Conservation (phyloP, 2,797 vertebrate species). For the Myiotriccus ornatus region DNA sequence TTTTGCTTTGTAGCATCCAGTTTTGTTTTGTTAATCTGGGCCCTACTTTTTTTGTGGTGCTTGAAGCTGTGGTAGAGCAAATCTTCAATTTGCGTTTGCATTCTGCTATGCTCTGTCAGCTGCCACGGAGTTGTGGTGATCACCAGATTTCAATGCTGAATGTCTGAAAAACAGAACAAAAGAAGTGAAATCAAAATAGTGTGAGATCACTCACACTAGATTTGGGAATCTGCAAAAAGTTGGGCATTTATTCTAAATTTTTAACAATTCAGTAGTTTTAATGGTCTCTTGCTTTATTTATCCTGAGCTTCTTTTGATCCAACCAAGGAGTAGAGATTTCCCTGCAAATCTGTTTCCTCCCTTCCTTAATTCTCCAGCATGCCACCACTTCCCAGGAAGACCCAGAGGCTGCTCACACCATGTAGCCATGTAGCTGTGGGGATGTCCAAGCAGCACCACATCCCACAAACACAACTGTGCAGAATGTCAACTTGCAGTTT, state of each 20-base stretch:
- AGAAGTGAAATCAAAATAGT: neutral
- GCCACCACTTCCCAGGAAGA: neutral
- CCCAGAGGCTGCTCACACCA: neutral
- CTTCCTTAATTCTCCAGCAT: neutral
- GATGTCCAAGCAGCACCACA: rapidly evolving
- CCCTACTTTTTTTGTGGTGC: neutral
- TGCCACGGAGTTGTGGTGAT: neutral
- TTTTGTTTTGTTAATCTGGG: neutral
- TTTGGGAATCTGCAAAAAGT: neutral
- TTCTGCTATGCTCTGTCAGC: neutral
- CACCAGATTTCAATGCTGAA: rapidly evolving
- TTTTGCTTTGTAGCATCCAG: neutral
- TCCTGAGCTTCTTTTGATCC: neutral
- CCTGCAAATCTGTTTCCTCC: neutral
- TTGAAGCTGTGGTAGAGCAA: neutral
- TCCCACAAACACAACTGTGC: neutral
- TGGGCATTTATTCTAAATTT: neutral
- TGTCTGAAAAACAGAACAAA: neutral
- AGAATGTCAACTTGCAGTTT: neutral
- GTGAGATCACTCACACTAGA: neutral
- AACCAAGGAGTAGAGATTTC: neutral
- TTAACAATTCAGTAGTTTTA: neutral
- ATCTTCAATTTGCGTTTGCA: neutral
- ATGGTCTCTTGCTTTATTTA: neutral
- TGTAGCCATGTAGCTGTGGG: rapidly evolving